A percentile compares a stretch with the other conserved stretches of the same genome.
Conservation (phyloP, 1,140 invertebrate species). For the Portunus trituberculatus region DNA sequence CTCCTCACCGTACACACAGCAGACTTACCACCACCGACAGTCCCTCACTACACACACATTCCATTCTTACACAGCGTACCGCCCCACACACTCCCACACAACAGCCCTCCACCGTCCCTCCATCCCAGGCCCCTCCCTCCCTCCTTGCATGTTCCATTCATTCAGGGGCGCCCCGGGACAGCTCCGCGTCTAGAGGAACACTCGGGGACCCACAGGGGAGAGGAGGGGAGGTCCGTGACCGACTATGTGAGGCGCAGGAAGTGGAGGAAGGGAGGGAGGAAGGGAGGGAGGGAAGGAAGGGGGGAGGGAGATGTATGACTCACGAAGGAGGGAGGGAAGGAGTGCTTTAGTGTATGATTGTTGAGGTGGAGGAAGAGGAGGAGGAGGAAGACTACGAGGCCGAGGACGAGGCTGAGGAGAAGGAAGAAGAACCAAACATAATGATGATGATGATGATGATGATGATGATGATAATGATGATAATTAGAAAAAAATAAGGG, state of each 20-base stretch:
- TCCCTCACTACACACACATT: constrained; percentile 16
- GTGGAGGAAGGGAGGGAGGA: background rate
- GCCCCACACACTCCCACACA: background rate
- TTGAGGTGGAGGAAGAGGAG: background rate
- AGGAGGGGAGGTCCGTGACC: background rate
- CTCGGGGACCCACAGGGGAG: background rate
- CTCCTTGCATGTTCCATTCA: constrained; percentile 12
- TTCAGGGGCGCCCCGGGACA: constrained; percentile 15
- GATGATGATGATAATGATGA: constrained; percentile 9
- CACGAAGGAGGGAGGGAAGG: background rate
- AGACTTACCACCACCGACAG: background rate
- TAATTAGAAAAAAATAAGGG: background rate
- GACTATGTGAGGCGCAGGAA: background rate
- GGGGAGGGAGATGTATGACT: background rate
- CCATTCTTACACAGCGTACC: background rate
- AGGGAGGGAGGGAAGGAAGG: background rate
- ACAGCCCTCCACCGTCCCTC: background rate
- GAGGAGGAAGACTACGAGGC: background rate
- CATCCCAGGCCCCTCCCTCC: background rate
- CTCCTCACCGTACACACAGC: background rate
- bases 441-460: background rate
- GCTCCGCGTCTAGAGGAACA: constrained; percentile 2
- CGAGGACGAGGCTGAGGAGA: background rate
- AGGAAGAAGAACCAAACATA: background rate
- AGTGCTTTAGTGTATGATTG: constrained; percentile 22